Base-by-base conservation (phyloP, 2,797 vertebrate species). In the Lutjanus argentimaculatus region DNA sequence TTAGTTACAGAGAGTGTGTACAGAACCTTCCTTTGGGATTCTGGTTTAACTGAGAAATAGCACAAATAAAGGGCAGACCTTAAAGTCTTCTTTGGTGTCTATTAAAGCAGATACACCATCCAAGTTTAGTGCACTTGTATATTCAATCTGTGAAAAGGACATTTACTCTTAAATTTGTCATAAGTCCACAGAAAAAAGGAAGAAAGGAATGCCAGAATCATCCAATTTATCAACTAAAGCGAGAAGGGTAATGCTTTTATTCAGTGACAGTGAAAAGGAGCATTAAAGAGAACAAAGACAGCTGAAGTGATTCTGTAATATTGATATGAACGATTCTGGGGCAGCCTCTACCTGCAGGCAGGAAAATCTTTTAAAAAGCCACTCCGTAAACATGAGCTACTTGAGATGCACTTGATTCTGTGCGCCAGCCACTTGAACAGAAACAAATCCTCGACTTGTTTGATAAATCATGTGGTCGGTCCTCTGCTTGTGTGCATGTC, bases 371-470 rank as follows among this genome's bases (percentile, higher is more conserved):
- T 66, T 43, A 58, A 46, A 70, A 68, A 59, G 42, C 11, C 4
- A 2, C 15, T 53, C 25, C n/a, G 7, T 46, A 55, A 58, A 42
- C 1, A 1, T 43, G 36, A 67, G 19, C 42, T 56, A 21, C 76
- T 80, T 69, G 56, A 77, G 36, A 56, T n/a, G 51, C 25, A 66
- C 45, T 76, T 73, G 6, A 65, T 57, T 61, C 77, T 76, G 55
- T 53, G 45, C 52, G 42, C 42, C 49, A 57, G 9, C 30, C 25
- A 36, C 71, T 79, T 19, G 1, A 69, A 68, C 13, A 14, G 25
- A 68, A 68, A 77, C 14, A 53, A 74, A 67, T 55, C 7, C 19
- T 72, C 12, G 17, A 40, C 56, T 45, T 73, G 30, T 53, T 61
- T 15, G 45, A 49, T 64, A 46, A 21, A 72, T 15, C 45, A 6